Conservation (phyloP, 2,888 invertebrate genomes). For the Rhaphigaster nebulosa region DNA sequence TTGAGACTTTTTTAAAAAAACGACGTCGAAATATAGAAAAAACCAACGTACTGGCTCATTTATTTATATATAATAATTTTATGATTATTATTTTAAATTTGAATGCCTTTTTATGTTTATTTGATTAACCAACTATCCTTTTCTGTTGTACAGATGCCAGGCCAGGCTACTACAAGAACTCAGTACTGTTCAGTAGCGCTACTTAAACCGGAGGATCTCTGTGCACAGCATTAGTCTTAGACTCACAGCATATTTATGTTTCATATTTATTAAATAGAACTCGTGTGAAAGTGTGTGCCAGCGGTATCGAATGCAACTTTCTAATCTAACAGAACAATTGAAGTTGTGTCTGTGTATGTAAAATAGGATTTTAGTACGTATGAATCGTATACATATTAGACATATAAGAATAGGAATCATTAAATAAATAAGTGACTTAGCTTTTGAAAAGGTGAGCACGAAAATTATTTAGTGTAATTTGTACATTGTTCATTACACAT, state of each 20-base stretch:
- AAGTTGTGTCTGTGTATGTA: conserved; percentile 52
- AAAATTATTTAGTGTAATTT: conserved; percentile 45
- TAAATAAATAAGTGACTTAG: conserved; percentile 53
- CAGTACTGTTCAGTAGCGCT: conserved; percentile 89
- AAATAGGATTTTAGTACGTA: conserved; percentile 38
- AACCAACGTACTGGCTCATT: too few relatives aligned
- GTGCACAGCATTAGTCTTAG: conserved; percentile 52
- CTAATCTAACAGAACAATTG: not conserved
- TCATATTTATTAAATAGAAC: conserved; percentile 55
- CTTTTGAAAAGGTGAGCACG: conserved; percentile 45
- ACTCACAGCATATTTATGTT: conserved; percentile 58
- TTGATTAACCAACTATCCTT: not conserved
- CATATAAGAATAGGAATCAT: conserved; percentile 46
- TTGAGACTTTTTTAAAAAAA: too few relatives aligned
- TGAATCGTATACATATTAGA: conserved; percentile 39
- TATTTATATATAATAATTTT: too few relatives aligned
- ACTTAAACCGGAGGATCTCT: conserved; percentile 71
- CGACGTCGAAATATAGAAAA: too few relatives aligned
- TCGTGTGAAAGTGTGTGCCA: conserved; percentile 55
- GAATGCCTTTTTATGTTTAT: not conserved
- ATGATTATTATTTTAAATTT: too few relatives aligned
- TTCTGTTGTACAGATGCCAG: conserved; percentile 70
- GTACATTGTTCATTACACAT: conserved; percentile 13
- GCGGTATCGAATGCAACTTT: conserved; percentile 45
- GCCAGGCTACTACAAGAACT: conserved; percentile 87